phyloP scores from a whole-genome alignment of 2,888 invertebrate genomes.

The Agonopterix heracliana region DNA sequence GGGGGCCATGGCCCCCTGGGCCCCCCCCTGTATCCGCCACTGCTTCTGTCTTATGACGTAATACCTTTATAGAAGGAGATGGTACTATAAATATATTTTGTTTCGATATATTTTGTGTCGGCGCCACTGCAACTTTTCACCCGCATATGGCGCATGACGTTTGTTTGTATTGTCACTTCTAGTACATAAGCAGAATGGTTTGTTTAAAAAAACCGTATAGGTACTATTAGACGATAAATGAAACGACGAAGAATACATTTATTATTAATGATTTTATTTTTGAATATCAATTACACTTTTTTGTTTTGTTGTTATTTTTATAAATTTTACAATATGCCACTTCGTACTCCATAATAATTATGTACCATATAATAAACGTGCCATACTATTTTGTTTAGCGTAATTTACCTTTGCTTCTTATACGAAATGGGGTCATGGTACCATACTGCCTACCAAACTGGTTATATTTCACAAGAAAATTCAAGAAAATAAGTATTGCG shows the following conservation, averaged over 20 bases:
- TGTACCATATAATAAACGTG: conserved; percentile 39
- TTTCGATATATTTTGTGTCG: too few species aligned
- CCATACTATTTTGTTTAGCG: conserved; percentile 28
- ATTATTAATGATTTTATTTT: conserved; percentile 64
- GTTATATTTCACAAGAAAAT: not conserved
- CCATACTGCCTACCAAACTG: not conserved
- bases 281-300: conserved; percentile 67
- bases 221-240: conserved; percentile 16
- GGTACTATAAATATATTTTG: too few species aligned
- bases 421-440: conserved; percentile 19
- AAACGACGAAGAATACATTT: conserved; percentile 47
- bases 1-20: too few species aligned
- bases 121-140: too few species aligned
- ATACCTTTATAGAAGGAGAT: too few species aligned
- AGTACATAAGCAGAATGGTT: too few species aligned
- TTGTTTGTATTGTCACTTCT: too few species aligned
- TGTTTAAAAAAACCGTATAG: too few species aligned
- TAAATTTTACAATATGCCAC: conserved; percentile 53
- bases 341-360: conserved; percentile 33
- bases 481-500: conserved; percentile 4
- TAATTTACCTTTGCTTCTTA: conserved; percentile 18
- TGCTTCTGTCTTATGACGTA: too few species aligned
- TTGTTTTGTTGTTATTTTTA: conserved; percentile 53
- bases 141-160: too few species aligned
- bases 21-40: too few species aligned